phyloP scores from a whole-genome alignment of 2,888 invertebrate genomes.

The Drosophila paranaensis region DNA sequence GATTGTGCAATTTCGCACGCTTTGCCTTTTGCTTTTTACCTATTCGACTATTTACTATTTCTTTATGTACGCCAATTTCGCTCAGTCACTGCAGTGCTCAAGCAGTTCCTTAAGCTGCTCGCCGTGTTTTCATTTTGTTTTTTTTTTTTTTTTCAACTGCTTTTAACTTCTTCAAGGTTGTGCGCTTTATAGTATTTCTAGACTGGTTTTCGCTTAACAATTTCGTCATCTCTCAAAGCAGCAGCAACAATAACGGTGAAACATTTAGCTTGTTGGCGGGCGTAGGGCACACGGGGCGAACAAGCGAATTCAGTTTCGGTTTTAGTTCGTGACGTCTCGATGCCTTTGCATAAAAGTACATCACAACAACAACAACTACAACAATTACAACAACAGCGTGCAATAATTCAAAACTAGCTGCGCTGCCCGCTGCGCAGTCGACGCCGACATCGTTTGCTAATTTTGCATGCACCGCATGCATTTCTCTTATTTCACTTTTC shows the following conservation, averaged over 20 bases:
- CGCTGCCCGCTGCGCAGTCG: conserved; percentile 25
- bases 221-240: conserved; percentile 70
- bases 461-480: conserved; percentile 60
- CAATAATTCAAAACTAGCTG: conserved; percentile 59
- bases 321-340: conserved; percentile 57
- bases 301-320: conserved; percentile 34
- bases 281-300: conserved; percentile 35
- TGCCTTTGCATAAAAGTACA: conserved; percentile 57
- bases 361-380: conserved; percentile 25
- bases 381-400: conserved; percentile 29
- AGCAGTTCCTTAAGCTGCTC: conserved; percentile 57
- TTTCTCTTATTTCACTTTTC: conserved; percentile 48
- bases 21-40: conserved; percentile 17
- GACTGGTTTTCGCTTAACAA: conserved; percentile 76
- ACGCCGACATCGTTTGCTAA: conserved; percentile 37
- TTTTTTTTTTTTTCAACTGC: conserved; percentile 33
- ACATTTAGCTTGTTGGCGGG: conserved; percentile 48
- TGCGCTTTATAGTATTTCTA: conserved; percentile 64
- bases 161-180: conserved; percentile 74
- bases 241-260: conserved; percentile 42
- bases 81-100: conserved; percentile 39
- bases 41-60: conserved; percentile 36
- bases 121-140: conserved; percentile 10
- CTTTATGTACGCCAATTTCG: conserved; percentile 34
- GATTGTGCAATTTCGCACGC: conserved; percentile 46